Evolutionary conservation across 53 echinoderm and acorn worm genomes (phyloP).

Genomic region (Echinometra lucunter): DNA sequence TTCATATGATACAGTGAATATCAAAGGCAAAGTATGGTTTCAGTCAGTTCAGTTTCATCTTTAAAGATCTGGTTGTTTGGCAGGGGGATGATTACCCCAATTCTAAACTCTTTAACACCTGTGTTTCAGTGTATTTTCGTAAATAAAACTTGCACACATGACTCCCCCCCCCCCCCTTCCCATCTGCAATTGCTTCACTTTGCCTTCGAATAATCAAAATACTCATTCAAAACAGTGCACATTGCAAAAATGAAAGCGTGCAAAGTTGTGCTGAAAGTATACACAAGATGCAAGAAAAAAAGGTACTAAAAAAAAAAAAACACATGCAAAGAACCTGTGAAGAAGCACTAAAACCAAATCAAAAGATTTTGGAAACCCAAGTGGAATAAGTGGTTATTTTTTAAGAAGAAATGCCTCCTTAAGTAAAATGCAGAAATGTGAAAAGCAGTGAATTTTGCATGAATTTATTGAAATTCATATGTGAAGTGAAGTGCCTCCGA

Average conservation of each 20-base stretch:
- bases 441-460: slow-evolving; percentile 1
- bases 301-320: neutral
- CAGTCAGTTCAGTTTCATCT: neutral
- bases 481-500: neutral
- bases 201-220: neutral
- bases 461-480: neutral
- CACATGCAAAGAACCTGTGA: slow-evolving; percentile 34
- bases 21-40: slow-evolving; percentile 5
- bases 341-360: neutral
- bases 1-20: neutral
- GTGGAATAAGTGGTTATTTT: neutral
- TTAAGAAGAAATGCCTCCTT: neutral
- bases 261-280: neutral
- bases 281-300: neutral
- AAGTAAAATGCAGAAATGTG: neutral
- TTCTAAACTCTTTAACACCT: no score
- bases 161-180: no score
- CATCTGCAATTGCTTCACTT: neutral
- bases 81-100: neutral
- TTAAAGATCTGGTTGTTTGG: neutral
- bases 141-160: neutral
- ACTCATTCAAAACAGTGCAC: neutral
- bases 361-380: neutral
- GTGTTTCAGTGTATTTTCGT: neutral
- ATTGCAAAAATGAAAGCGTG: slow-evolving; percentile 27